phyloP scores from a whole-genome alignment of 2,888 invertebrate species.

The Augochlorella aurata region DNA sequence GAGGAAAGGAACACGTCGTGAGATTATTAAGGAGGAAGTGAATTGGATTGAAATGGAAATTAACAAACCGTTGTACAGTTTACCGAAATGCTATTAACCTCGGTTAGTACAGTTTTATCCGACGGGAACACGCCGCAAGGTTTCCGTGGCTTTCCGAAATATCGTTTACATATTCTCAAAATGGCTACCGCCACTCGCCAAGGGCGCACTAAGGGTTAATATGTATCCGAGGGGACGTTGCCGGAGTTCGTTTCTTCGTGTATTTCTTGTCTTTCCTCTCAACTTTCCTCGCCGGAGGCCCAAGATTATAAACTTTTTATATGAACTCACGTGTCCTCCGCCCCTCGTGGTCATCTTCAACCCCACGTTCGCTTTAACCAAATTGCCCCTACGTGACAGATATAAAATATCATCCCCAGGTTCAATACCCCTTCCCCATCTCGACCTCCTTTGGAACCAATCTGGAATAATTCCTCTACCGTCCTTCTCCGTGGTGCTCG shows the following conservation, averaged over 20 bases:
- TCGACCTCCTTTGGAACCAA: not conserved
- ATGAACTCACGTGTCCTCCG: constrained; percentile 63
- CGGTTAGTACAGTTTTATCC: not conserved
- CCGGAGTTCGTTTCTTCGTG: constrained; percentile 60
- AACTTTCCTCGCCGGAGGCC: constrained; percentile 60
- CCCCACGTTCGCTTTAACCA: constrained; percentile 42
- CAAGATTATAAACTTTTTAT: constrained; percentile 73
- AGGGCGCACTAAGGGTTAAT: constrained; percentile 67
- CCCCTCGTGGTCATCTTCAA: constrained; percentile 49
- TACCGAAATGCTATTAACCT: not conserved
- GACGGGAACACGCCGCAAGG: constrained; percentile 16
- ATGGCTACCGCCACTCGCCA: constrained; percentile 40
- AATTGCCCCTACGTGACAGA: constrained; percentile 50
- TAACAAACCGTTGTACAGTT: not conserved
- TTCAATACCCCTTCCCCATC: constrained; percentile 25
- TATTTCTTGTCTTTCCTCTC: constrained; percentile 54
- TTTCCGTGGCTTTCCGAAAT: constrained; percentile 39
- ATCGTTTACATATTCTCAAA: constrained; percentile 55
- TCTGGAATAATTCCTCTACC: not conserved
- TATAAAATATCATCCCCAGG: constrained; percentile 34
- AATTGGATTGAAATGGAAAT: not conserved
- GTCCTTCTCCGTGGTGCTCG: not conserved
- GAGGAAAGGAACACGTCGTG: not conserved
- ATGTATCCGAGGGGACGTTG: constrained; percentile 68
- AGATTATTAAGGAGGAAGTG: not conserved